Evolutionary conservation across 37 sponge, comb jelly and placozoan genomes (phyloP), one percentile per base, ranked within the genome.

Genomic region (Diacarnus erythraeanus): DNA sequence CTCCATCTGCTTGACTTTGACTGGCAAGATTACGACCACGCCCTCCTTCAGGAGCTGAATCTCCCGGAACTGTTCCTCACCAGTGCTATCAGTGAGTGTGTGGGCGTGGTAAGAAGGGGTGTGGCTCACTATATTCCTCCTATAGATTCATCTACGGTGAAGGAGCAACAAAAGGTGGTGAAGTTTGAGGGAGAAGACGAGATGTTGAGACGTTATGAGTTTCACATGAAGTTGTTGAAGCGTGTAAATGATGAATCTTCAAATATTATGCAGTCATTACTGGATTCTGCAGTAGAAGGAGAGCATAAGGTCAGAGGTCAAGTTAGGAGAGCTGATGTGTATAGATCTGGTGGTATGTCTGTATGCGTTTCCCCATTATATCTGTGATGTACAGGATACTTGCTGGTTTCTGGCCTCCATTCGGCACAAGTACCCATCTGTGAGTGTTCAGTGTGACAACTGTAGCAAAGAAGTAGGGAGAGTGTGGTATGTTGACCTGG

Each of bases 11-110:
- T 95, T 30, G 92, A 95, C 69, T 64, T 86, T 36, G 66, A 85
- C 22, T 95, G 95, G 95, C 83, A 91, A 70, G 88, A 94, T 67
- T 94, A 90, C 60, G 95, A 94, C 81, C 44, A 87, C 42, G 20
- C 59, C 2, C 77, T 94, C 39, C 73, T 94, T 39, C 25, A 54
- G 1, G 95, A 94, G 37, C 84, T 81, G 26, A 59, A 90, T 33
- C 72, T 94, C 41, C 88, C 95, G 2, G 88, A 84, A 39, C 80
- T 90, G 64, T 72, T 85, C 44, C 59, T 90, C 54, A 33, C 34
- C 12, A 81, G 72, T 30, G 85, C 88, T 75, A 82, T 92, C 61
- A 80, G 88, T 88, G 34, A 72, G 88, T 31, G 44, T 72, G 57
- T 51, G 54, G 15, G 75, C 26, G 75, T n/a, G 75, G n/a, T n/a